phyloP scores from a whole-genome alignment of 2,888 invertebrate species.

The Drosophila testacea region DNA sequence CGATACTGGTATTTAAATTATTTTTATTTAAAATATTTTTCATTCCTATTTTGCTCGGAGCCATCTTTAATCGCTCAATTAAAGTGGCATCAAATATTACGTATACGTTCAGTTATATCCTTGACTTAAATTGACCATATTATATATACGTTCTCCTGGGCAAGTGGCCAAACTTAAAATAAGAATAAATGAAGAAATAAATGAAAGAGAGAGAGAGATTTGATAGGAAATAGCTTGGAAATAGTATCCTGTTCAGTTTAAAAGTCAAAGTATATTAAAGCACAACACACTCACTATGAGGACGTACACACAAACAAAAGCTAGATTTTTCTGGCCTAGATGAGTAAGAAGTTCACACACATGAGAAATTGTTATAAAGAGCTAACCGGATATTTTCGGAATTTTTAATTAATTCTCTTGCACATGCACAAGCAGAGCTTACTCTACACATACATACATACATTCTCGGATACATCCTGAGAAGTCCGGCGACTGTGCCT shows the following conservation, averaged over 20 bases:
- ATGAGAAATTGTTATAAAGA: conserved; percentile 79
- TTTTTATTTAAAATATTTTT: conserved; percentile 1
- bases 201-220: not conserved
- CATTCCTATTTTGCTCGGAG: conserved; percentile 3
- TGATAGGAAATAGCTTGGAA: conserved; percentile 27
- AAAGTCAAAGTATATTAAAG: conserved; percentile 64
- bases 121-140: conserved; percentile 27
- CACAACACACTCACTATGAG: conserved; percentile 23
- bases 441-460: conserved; percentile 17
- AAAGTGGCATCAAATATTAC: conserved; percentile 54
- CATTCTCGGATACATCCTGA: conserved; percentile 61
- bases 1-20: not conserved
- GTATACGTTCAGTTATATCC: conserved; percentile 30
- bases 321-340: conserved; percentile 58
- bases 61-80: conserved; percentile 58
- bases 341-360: conserved; percentile 47
- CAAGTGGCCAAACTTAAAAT: conserved; percentile 37
- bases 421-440: conserved; percentile 50
- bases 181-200: conserved; percentile 24
- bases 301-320: conserved; percentile 20
- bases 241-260: conserved; percentile 42
- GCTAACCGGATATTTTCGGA: conserved; percentile 81
- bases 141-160: conserved; percentile 22
- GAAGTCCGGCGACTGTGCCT: conserved; percentile 60
- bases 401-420: conserved; percentile 80